These are phyloP conservation scores for Cyclargus thomasi DNA, from an alignment of 1,140 invertebrate genomes.

Conservation along the genomic window DNA sequence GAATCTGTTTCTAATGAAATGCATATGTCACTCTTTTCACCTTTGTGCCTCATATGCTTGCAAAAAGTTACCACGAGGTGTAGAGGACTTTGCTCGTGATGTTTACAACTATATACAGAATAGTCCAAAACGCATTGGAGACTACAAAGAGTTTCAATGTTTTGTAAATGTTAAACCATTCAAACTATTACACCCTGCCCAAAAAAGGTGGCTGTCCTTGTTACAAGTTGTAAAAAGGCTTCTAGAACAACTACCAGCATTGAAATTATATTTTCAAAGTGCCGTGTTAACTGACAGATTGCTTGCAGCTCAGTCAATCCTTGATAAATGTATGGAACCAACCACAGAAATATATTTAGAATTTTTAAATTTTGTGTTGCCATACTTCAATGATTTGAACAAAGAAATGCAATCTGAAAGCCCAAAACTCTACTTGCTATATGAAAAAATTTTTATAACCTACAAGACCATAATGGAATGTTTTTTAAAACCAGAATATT, in stretches of 20 bases:
- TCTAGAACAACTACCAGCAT: conserved; percentile 46
- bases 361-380: conserved; percentile 42
- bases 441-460: conserved; percentile 27
- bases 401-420: conserved; percentile 49
- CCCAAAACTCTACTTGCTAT: conserved; percentile 36
- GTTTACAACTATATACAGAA: conserved; percentile 40
- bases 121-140: conserved; percentile 37
- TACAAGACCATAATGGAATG: conserved; percentile 32
- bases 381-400: conserved; percentile 37
- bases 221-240: conserved; percentile 45
- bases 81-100: conserved; percentile 34
- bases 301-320: conserved; percentile 34
- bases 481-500: conserved; percentile 30
- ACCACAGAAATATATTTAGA: conserved; percentile 38
- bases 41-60: conserved; percentile 52
- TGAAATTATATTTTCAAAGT: conserved; percentile 47
- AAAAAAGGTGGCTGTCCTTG: conserved; percentile 58
- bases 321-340: conserved; percentile 31
- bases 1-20: conserved; percentile 44
- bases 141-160: conserved; percentile 41
- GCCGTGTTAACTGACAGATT: conserved; percentile 28
- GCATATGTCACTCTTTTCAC: conserved; percentile 50
- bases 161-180: conserved; percentile 43
- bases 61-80: conserved; percentile 36
- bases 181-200: conserved; percentile 45